Evolutionary conservation across 2,888 invertebrate species (phyloP).

Genomic region (Apamea epomidion): DNA sequence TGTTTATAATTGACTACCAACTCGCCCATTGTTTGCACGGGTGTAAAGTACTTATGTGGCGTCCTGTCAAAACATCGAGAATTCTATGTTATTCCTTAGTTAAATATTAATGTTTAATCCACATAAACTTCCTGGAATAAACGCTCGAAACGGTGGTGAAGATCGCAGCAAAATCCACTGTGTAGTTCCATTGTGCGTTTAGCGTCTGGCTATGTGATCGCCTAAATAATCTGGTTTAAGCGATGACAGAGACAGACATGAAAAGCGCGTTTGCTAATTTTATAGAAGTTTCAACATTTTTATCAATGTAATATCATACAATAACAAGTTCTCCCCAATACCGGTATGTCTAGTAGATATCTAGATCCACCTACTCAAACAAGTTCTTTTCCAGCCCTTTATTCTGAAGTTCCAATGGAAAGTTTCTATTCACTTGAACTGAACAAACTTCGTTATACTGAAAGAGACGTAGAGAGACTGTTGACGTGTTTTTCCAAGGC

Average conservation of each 20-base stretch:
- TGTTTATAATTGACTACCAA: background rate
- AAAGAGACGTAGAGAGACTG: background rate
- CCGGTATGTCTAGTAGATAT: background rate
- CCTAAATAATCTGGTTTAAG: background rate
- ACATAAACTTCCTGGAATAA: background rate
- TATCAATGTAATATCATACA: background rate
- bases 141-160: background rate
- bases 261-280: background rate
- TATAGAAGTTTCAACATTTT: background rate
- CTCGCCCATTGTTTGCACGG: background rate
- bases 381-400: constrained; percentile 8
- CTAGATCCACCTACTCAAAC: background rate
- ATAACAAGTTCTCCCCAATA: background rate
- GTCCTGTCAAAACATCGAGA: background rate
- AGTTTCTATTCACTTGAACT: constrained; percentile 19
- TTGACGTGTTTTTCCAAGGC: constrained; percentile 15
- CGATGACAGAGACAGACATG: background rate
- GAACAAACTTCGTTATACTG: constrained; percentile 21
- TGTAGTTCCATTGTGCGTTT: too few relatives aligned
- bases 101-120: background rate
- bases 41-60: background rate
- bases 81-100: background rate
- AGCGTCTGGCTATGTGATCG: too few relatives aligned
- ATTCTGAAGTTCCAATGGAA: constrained; percentile 14
- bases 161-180: too few relatives aligned